Evolutionary conservation across 2,113 vertebrate species (phyloP).

Genomic region (Epinephelus lanceolatus): DNA sequence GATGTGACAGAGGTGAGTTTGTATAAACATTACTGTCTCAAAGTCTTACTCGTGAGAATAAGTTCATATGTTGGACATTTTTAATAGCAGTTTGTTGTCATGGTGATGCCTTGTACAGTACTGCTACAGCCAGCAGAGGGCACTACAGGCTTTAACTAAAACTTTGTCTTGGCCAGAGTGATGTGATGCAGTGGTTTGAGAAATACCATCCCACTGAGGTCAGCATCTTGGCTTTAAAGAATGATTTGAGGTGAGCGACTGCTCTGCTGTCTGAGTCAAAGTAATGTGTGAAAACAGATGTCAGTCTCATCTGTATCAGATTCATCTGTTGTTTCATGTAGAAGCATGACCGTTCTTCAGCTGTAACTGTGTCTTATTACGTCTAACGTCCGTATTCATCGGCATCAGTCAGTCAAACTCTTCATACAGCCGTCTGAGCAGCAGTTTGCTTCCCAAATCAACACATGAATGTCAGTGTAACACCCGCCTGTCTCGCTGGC

Average conservation of each 20-base stretch:
- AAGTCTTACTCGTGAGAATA: too few relatives aligned
- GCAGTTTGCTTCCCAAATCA: neutral
- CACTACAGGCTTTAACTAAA: slow-evolving; percentile 10
- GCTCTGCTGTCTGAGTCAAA: neutral
- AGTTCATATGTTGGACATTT: too few relatives aligned
- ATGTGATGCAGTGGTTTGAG: slow-evolving; percentile 69
- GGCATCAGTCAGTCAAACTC: neutral
- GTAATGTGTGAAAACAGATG: too few relatives aligned
- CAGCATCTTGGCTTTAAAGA: slow-evolving; percentile 46
- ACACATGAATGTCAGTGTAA: neutral
- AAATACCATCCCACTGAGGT: slow-evolving; percentile 67
- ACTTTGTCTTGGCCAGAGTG: slow-evolving; percentile 51
- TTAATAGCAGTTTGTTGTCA: neutral
- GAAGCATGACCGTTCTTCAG: neutral
- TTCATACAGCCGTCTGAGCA: neutral
- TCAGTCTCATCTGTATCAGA: neutral
- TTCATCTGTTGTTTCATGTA: neutral
- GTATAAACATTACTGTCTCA: neutral
- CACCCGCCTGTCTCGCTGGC: neutral
- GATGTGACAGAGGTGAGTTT: slow-evolving; percentile 71
- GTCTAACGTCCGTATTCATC: neutral
- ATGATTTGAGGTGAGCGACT: slow-evolving; percentile 57
- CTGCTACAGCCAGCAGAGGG: slow-evolving; percentile 59
- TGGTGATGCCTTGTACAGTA: neutral
- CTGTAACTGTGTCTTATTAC: neutral